These are phyloP conservation scores for Cantharis nigra DNA, from an alignment of 2,888 invertebrate genomes.

Conservation along the genomic window DNA sequence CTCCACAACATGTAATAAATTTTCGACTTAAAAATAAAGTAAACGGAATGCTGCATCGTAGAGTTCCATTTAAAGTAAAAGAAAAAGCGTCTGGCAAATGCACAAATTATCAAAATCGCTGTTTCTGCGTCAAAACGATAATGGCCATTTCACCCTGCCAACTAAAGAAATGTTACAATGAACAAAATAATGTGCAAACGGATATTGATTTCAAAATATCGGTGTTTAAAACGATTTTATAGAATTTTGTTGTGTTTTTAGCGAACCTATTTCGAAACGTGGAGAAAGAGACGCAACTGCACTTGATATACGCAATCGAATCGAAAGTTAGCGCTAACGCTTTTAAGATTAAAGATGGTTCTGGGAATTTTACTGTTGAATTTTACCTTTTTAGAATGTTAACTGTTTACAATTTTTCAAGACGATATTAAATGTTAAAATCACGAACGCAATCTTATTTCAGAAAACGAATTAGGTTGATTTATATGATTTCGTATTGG, in stretches of 20 bases:
- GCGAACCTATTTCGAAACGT: no score
- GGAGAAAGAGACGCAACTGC: no score
- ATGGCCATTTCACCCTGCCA: not conserved
- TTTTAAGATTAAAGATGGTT: no score
- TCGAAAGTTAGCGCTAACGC: no score
- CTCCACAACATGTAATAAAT: not conserved
- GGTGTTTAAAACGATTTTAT: not conserved
- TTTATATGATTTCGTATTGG: no score
- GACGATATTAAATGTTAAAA: no score
- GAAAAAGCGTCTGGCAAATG: not conserved
- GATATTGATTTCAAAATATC: not conserved
- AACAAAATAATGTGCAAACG: not conserved
- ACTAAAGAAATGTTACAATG: not conserved
- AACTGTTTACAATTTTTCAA: no score
- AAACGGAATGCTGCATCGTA: not conserved
- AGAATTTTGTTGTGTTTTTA: not conserved
- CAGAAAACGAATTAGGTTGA: no score
- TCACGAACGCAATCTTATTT: no score
- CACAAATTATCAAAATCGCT: not conserved
- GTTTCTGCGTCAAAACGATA: not conserved
- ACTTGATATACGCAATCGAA: no score
- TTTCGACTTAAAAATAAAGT: not conserved
- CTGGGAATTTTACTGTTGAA: no score
- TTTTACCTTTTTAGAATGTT: no score
- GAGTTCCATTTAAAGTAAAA: not conserved